Evolutionary conservation across 1,140 invertebrate species (phyloP).

Genomic region (Lucilia sericata): DNA sequence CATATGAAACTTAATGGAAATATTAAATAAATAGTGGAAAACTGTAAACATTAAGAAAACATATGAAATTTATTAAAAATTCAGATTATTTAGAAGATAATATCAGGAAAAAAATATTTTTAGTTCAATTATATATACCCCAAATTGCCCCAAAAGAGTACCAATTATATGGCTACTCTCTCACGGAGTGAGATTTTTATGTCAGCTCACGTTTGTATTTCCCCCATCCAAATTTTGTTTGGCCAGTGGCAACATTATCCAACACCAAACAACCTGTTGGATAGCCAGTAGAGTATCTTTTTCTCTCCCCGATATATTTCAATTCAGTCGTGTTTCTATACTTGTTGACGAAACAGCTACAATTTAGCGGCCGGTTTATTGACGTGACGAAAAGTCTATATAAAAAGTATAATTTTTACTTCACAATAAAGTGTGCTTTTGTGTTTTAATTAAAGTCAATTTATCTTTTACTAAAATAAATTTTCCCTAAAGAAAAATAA

Average conservation of each 20-base stretch:
- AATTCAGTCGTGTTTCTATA: not conserved
- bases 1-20: no score
- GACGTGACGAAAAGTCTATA: not conserved
- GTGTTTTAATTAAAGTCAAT: conserved; percentile 40
- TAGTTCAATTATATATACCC: no score
- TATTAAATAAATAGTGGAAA: no score
- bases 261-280: not conserved
- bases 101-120: no score
- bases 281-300: not conserved
- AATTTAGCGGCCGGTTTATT: not conserved
- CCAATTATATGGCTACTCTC: no score
- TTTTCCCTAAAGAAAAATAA: not conserved
- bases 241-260: not conserved
- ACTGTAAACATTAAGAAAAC: no score
- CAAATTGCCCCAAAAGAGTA: no score
- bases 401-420: not conserved
- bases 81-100: no score
- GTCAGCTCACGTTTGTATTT: no score
- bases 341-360: not conserved
- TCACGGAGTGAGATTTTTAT: no score
- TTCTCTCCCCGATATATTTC: not conserved
- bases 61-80: no score
- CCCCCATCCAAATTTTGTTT: no score
- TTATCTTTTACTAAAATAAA: not conserved
- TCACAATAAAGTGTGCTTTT: conserved; percentile 2